phyloP scores from a whole-genome alignment of 2,888 invertebrate genomes.

The Nemurella pictetii region DNA sequence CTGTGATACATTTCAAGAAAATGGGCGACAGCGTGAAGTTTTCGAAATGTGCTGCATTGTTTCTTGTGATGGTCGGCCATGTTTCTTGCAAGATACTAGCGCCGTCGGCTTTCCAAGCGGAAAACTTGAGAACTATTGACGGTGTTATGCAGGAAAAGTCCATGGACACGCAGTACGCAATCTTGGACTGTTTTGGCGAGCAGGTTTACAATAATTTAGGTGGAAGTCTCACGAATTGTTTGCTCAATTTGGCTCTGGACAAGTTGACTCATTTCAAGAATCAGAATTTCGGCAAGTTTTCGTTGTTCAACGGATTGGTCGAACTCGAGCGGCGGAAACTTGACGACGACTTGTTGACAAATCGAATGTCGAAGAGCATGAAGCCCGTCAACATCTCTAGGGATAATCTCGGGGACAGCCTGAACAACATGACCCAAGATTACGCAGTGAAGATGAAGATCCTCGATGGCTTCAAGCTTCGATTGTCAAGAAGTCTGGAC shows the following conservation, averaged over 20 bases:
- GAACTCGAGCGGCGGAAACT: neutral
- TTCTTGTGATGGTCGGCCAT: neutral
- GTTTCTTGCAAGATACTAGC: neutral
- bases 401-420: neutral
- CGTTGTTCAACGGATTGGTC: neutral
- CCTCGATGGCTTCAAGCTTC: slow-evolving; percentile 21
- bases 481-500: neutral
- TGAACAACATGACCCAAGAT: neutral
- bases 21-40: neutral
- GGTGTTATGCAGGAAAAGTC: neutral
- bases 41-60: neutral
- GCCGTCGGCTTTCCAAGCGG: neutral
- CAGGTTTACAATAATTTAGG: neutral
- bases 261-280: neutral
- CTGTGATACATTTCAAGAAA: no score
- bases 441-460: slow-evolving; percentile 6
- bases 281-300: neutral
- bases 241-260: neutral
- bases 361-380: neutral
- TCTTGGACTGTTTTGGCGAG: neutral
- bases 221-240: neutral
- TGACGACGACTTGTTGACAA: neutral
- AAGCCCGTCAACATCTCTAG: neutral
- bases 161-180: neutral
- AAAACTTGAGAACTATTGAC: neutral